Conservation (phyloP, 2,888 invertebrate species). For the Myopa testacea region DNA sequence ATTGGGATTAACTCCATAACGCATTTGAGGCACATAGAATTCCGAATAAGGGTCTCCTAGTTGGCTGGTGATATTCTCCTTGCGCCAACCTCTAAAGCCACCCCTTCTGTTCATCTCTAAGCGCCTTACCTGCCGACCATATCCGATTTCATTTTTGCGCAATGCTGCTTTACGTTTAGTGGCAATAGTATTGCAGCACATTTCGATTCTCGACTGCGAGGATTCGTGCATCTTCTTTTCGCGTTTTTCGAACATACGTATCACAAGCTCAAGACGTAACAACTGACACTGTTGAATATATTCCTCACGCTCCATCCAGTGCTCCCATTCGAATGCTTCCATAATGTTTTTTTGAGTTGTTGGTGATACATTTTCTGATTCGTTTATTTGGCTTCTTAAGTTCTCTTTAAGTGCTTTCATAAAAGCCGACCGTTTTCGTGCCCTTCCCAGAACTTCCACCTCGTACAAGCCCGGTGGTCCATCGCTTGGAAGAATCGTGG, state of each 20-base stretch:
- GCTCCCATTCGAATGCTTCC: conserved; percentile 82
- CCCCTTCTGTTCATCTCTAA: conserved; percentile 68
- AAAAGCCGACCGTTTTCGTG: conserved; percentile 76
- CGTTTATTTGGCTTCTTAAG: conserved; percentile 70
- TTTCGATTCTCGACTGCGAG: conserved; percentile 69
- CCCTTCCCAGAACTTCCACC: conserved; percentile 75
- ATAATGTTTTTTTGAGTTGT: conserved; percentile 73
- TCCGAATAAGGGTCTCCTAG: conserved; percentile 74
- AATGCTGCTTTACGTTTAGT: conserved; percentile 72
- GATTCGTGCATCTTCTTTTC: conserved; percentile 62
- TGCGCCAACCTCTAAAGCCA: conserved; percentile 65
- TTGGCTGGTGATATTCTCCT: conserved; percentile 69
- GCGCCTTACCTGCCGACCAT: conserved; percentile 70
- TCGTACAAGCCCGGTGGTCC: conserved; percentile 64
- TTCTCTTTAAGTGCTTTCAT: conserved; percentile 72
- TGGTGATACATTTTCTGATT: conserved; percentile 66
- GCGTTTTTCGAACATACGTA: conserved; percentile 73
- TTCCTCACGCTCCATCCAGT: conserved; percentile 86
- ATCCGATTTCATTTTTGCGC: conserved; percentile 68
- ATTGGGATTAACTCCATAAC: conserved; percentile 76
- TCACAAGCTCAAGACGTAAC: conserved; percentile 72
- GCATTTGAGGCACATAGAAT: conserved; percentile 74
- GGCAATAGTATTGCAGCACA: conserved; percentile 69
- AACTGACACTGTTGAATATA: conserved; percentile 80
- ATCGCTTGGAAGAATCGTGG: conserved; percentile 57